Evolutionary conservation across 30 jellyfish, hydroid and myxozoan genomes (phyloP).

Genomic region (Hydractinia echinata): DNA sequence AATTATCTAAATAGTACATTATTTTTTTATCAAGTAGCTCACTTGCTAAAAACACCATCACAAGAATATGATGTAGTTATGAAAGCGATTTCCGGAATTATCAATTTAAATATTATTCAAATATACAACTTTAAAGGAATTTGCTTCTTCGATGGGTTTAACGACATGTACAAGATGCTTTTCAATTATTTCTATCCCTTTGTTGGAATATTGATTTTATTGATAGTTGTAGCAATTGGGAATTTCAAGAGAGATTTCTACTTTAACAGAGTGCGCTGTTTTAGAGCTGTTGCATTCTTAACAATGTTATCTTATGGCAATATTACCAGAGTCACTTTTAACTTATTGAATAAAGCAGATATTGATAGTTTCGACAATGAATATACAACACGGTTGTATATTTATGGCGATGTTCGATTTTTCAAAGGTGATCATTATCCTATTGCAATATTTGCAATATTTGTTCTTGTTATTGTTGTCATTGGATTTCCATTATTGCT

Average conservation of each 20-base stretch:
- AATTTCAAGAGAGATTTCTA: background rate
- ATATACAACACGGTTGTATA: constrained; percentile 22
- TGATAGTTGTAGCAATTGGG: background rate
- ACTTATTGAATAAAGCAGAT: background rate
- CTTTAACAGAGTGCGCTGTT: background rate
- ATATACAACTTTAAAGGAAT: background rate
- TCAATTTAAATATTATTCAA: background rate
- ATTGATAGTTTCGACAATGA: constrained; percentile 1
- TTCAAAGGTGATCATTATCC: constrained; percentile 43
- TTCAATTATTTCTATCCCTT: background rate
- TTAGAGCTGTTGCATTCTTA: background rate
- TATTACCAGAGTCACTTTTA: background rate
- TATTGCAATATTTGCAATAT: constrained; percentile 42
- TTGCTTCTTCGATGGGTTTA: background rate
- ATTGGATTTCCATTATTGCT: constrained; percentile 47
- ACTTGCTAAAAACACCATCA: background rate
- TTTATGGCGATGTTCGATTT: constrained; percentile 37
- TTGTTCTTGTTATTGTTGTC: constrained; percentile 42
- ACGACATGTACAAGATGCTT: background rate
- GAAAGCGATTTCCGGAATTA: background rate
- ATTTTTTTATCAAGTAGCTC: background rate
- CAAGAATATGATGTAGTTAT: constrained; percentile 9
- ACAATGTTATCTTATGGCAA: background rate
- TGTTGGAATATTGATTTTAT: background rate
- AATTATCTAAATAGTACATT: background rate